These are phyloP conservation scores for Apodemia zela DNA, from an alignment of 2,888 invertebrate genomes.

Conservation along the genomic window DNA sequence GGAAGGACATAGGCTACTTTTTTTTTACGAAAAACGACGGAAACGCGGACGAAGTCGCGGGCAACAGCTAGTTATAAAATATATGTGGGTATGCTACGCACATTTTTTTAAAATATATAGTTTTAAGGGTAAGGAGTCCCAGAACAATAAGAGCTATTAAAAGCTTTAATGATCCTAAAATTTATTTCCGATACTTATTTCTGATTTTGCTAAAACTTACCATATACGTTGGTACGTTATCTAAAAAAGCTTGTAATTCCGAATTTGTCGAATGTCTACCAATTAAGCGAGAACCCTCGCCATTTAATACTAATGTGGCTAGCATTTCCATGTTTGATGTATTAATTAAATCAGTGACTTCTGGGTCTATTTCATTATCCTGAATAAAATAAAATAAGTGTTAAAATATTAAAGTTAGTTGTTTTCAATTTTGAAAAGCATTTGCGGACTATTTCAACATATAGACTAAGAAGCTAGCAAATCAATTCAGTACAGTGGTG, in stretches of 20 bases:
- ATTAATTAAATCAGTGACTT: slow-evolving; percentile 84
- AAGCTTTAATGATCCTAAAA: not conserved
- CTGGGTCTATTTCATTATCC: slow-evolving; percentile 81
- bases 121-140: too few species aligned
- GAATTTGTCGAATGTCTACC: slow-evolving; percentile 85
- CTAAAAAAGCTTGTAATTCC: slow-evolving; percentile 92
- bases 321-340: slow-evolving; percentile 93
- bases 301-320: slow-evolving; percentile 92
- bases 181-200: not conserved
- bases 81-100: too few species aligned
- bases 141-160: not conserved
- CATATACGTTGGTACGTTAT: slow-evolving; percentile 93
- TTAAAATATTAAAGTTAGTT: not conserved
- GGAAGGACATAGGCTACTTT: too few species aligned
- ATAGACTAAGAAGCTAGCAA: slow-evolving; percentile 73
- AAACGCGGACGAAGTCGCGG: too few species aligned
- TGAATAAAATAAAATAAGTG: slow-evolving; percentile 34
- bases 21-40: too few species aligned
- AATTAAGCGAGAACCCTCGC: slow-evolving; percentile 89
- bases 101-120: too few species aligned
- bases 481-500: slow-evolving; percentile 68
- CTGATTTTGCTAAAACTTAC: slow-evolving; percentile 64
- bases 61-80: too few species aligned
- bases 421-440: slow-evolving; percentile 36
- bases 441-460: slow-evolving; percentile 53